Evolutionary conservation across 1,140 invertebrate genomes (phyloP), one percentile per base, ranked within the genome.

Genomic region (Neodiprion virginianus): DNA sequence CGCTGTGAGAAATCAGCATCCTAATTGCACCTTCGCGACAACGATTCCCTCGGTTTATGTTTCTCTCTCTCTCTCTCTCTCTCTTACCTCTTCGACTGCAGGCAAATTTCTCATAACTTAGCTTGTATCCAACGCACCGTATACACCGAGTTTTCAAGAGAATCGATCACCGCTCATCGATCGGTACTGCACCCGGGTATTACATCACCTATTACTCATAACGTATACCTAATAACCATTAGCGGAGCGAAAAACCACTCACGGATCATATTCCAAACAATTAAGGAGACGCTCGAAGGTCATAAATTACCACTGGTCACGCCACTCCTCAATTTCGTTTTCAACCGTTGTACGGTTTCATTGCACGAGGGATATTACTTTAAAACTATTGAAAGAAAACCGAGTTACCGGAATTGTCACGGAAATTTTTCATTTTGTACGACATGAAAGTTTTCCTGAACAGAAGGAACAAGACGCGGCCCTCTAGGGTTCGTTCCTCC

Each of bases 261-360:
- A 61, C 53, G 53, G 53, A 61, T 61, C 53, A 61, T 61, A 61
- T 61, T 61, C n/a, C 53, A 61, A 61, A 61, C 53, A 61, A 61
- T 61, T 61, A 61, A 61, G 53, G 53, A 61, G 11, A 12, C n/a
- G 53, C 53, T 61, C n/a, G 53, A 61, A 61, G 11, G 11, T 61
- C 53, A 61, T 61, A 61, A 61, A 61, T 61, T 61, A 61, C 53
- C n/a, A 12, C n/a, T 61, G 53, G 53, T 61, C 53, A 61, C 53
- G 53, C 53, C n/a, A 61, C 53, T 14, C 53, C 8, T 61, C 53
- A 61, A 61, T 61, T 61, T 12, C 53, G n/a, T 61, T 61, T 61
- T 14, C 53, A 61, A 61, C 53, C 53, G 5, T 8, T 17, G 5
- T 61, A 14, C 1, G 28, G 28, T 40, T 40, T 40, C 28, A 40